A percentile compares a stretch with the other conserved stretches of the same genome.
Conservation (phyloP, 2,113 vertebrate species). For the Saguinus imperator region DNA sequence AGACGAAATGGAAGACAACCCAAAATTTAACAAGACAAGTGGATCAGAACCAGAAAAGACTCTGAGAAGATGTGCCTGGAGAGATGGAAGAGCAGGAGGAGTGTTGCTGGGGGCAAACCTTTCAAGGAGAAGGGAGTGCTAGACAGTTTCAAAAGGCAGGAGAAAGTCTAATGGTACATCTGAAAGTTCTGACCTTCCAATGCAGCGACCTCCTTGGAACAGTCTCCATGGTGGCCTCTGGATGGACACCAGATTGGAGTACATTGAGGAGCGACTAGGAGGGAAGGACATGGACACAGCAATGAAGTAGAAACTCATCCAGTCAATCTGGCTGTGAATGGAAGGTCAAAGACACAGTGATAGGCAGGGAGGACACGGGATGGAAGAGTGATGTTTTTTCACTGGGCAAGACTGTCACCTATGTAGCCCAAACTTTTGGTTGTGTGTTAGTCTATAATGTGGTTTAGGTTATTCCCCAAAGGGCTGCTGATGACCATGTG, state of each 20-base stretch:
- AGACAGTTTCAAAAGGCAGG: neutral
- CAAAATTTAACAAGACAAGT: neutral
- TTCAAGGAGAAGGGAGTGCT: neutral
- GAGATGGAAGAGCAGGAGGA: neutral
- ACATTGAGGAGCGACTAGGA: neutral
- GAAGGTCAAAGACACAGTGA: neutral
- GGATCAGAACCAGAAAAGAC: neutral
- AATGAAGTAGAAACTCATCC: neutral
- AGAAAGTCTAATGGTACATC: neutral
- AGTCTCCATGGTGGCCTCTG: neutral
- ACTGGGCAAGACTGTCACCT: neutral
- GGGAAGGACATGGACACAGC: neutral
- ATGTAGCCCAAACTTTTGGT: neutral
- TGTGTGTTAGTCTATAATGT: neutral
- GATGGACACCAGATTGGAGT: neutral
- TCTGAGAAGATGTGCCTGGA: neutral
- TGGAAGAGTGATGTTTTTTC: neutral
- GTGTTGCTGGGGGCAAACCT: neutral
- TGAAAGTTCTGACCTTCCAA: neutral
- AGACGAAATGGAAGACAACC: neutral
- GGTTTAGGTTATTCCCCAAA: conserved; percentile 8
- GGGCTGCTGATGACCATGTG: neutral
- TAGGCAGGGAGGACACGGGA: neutral
- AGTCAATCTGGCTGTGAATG: neutral
- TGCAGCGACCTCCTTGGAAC: neutral